A percentile compares a stretch with the other conserved stretches of the same genome.
Evolutionary conservation across 2,113 vertebrate species (phyloP).

Genomic region (Syngnathus scovelli): DNA sequence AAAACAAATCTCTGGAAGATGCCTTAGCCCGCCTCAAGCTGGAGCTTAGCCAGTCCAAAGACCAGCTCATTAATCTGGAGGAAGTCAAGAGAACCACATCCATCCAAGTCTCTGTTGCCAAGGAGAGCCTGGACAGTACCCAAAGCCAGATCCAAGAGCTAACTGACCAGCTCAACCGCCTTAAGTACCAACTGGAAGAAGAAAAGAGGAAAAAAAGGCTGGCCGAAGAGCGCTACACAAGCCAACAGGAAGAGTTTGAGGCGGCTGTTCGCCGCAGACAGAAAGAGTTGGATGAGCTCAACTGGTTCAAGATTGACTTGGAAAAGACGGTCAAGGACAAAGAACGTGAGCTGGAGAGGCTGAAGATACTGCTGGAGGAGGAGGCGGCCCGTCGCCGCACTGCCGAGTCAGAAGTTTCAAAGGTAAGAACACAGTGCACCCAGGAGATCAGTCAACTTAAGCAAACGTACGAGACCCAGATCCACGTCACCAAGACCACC

Average conservation of each 20-base stretch:
- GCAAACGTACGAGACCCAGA: conserved; percentile 87
- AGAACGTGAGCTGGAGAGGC: conserved; percentile 89
- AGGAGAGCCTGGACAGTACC: conserved; percentile 82
- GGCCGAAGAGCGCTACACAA: conserved; percentile 87
- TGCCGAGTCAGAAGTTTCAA: conserved; percentile 87
- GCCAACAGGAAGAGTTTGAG: conserved; percentile 89
- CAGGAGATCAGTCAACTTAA: conserved; percentile 90
- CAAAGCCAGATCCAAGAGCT: conserved; percentile 82
- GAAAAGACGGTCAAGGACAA: conserved; percentile 95
- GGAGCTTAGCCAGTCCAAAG: conserved; percentile 80
- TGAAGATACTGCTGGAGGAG: conserved; percentile 85
- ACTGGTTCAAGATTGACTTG: conserved; percentile 85
- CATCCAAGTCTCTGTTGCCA: conserved; percentile 73
- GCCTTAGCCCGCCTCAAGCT: conserved; percentile 77
- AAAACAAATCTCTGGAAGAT: conserved; percentile 87
- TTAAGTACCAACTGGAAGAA: conserved; percentile 86
- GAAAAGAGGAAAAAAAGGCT: conserved; percentile 87
- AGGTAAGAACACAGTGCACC: conserved; percentile 91
- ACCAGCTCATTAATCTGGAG: conserved; percentile 78
- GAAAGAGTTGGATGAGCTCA: conserved; percentile 85
- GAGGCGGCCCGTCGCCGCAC: conserved; percentile 80
- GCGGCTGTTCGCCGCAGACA: conserved; percentile 82
- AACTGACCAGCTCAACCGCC: conserved; percentile 81
- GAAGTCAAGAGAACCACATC: conserved; percentile 80
- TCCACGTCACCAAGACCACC: conserved; percentile 90